phyloP scores from a whole-genome alignment of 53 echinoderm and acorn worm species.

The Pentamera pediparva region DNA sequence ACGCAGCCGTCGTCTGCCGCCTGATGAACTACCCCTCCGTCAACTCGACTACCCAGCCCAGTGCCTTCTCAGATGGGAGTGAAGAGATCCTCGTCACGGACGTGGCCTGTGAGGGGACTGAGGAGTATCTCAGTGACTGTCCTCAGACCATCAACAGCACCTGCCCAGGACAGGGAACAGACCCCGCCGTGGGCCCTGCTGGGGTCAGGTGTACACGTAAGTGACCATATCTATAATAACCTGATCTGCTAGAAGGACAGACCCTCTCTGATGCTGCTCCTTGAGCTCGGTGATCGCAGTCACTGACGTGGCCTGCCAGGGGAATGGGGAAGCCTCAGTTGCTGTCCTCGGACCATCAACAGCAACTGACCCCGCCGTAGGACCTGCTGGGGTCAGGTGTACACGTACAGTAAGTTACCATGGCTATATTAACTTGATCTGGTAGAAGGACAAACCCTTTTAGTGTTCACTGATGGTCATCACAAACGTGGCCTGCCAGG shows the following conservation, averaged over 20 bases:
- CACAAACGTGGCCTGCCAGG: slow-evolving; percentile 8
- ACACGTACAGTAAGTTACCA: too few species aligned
- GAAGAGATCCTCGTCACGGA: slow-evolving; percentile 6
- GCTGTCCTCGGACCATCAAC: not conserved
- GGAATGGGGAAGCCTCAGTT: not conserved
- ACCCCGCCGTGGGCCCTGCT: slow-evolving; percentile 7
- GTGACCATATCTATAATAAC: too few species aligned
- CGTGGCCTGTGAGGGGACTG: slow-evolving; percentile 18
- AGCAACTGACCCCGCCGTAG: not conserved
- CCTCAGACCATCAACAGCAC: not conserved
- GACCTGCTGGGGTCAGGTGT: slow-evolving; percentile 18
- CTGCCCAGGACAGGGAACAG: not conserved
- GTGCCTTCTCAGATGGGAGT: slow-evolving; percentile 6
- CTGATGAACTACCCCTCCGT: slow-evolving; percentile 45
- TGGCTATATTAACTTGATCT: too few species aligned
- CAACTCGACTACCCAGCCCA: slow-evolving; percentile 16
- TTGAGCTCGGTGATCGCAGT: too few species aligned
- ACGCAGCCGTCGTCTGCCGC: slow-evolving; percentile 38
- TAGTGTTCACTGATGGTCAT: too few species aligned
- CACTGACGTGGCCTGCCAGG: slow-evolving; percentile 7
- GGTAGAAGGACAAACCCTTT: too few species aligned
- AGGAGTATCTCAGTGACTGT: slow-evolving; percentile 17
- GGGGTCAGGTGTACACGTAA: slow-evolving; percentile 40
- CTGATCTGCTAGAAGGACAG: too few species aligned
- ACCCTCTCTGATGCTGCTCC: too few species aligned